phyloP scores from a whole-genome alignment of 1,140 invertebrate genomes.

The Gryon sp. region DNA sequence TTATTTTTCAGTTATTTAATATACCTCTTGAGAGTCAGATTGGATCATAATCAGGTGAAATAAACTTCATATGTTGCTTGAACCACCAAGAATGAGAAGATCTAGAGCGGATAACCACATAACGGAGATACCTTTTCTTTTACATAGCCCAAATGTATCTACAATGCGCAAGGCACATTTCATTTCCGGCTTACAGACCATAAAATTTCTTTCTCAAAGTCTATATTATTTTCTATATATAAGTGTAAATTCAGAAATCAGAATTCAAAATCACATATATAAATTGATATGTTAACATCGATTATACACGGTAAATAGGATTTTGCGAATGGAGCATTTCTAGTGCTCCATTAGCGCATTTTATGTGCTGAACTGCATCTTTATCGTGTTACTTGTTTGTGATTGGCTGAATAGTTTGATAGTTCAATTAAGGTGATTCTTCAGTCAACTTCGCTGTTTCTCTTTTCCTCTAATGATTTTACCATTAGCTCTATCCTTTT shows the following conservation, averaged over 20 bases:
- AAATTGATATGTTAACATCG: constrained; percentile 12
- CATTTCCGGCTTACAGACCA: constrained; percentile 46
- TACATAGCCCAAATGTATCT: constrained; percentile 32
- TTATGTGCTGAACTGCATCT: no score
- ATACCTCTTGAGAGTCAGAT: constrained; percentile 23
- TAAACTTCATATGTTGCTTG: constrained; percentile 31
- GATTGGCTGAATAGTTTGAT: no score
- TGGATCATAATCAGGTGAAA: constrained; percentile 36
- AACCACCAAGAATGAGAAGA: constrained; percentile 40
- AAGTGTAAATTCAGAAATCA: constrained; percentile 11
- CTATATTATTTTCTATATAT: constrained; percentile 13
- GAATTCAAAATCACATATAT: constrained; percentile 3
- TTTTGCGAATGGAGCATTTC: no score
- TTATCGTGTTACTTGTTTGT: no score
- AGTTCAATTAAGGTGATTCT: no score
- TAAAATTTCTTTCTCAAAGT: constrained; percentile 31
- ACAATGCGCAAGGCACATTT: constrained; percentile 43
- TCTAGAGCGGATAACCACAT: constrained; percentile 31
- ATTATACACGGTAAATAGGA: no score
- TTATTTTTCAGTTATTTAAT: constrained; percentile 16
- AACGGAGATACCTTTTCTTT: constrained; percentile 41
- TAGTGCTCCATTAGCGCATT: no score
- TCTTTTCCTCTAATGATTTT: no score
- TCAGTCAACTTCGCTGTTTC: no score
- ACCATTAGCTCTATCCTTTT: no score